A percentile compares a stretch with the other conserved stretches of the same genome.
Evolutionary conservation across 1,140 invertebrate genomes (phyloP).

Genomic region (Mya arenaria): DNA sequence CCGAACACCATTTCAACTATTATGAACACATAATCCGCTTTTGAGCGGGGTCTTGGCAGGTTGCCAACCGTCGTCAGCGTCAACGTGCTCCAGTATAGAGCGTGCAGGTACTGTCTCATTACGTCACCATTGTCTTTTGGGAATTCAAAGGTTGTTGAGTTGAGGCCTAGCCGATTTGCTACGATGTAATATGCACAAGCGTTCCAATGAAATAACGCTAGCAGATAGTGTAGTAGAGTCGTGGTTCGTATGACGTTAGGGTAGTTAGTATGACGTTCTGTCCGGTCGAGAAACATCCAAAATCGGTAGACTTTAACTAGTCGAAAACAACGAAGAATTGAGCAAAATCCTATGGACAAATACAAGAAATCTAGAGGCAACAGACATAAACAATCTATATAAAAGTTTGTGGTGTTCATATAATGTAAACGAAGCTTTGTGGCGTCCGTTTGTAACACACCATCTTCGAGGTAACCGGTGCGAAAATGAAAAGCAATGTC

Average conservation of each 20-base stretch:
- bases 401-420: slow-evolving; percentile 99
- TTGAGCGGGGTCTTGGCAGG: slow-evolving; percentile 88
- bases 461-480: slow-evolving; percentile 90
- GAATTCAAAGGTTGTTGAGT: slow-evolving; percentile 63
- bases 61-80: slow-evolving; percentile 94
- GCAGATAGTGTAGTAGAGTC: slow-evolving; percentile 96
- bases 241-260: slow-evolving; percentile 96
- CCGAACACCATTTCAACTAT: slow-evolving; percentile 80
- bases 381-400: slow-evolving; percentile 98
- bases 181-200: slow-evolving; percentile 94
- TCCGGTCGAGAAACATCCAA: slow-evolving; percentile 99
- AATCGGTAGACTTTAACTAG: slow-evolving; percentile 99
- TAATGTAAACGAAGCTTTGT: slow-evolving; percentile 97
- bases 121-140: slow-evolving; percentile 71
- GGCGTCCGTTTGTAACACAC: slow-evolving; percentile 96
- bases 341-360: slow-evolving; percentile 98
- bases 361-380: slow-evolving; percentile 99
- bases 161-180: slow-evolving; percentile 51
- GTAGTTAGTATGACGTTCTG: slow-evolving; percentile 99
- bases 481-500: slow-evolving; percentile 99
- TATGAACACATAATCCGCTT: slow-evolving; percentile 84
- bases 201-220: slow-evolving; percentile 99
- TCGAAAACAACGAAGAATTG: slow-evolving; percentile 97
- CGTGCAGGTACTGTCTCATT: slow-evolving; percentile 91
- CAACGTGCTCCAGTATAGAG: slow-evolving; percentile 98